phyloP scores from a whole-genome alignment of 2,113 vertebrate species.

The Microcebus murinus region DNA sequence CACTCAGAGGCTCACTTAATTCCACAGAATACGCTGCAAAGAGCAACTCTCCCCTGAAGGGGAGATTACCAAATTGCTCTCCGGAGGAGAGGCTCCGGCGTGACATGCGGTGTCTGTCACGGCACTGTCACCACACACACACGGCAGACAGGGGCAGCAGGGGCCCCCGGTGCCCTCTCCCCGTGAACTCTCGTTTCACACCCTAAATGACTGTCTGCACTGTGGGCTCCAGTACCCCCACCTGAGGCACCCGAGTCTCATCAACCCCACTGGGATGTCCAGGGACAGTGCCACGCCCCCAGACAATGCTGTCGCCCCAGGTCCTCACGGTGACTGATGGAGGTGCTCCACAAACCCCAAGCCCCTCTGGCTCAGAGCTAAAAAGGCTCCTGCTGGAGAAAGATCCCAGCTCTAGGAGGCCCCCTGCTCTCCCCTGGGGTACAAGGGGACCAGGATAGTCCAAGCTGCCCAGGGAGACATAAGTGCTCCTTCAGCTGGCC shows the following conservation, averaged over 20 bases:
- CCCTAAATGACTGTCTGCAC: background rate
- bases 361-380: background rate
- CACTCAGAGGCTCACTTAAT: background rate
- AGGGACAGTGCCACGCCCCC: background rate
- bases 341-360: background rate
- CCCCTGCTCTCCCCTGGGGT: background rate
- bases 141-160: accelerated
- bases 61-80: background rate
- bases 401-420: background rate
- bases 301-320: background rate
- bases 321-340: background rate
- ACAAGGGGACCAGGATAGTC: background rate
- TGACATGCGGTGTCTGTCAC: accelerated
- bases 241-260: background rate
- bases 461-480: background rate
- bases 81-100: accelerated
- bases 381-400: background rate
- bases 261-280: too few species aligned
- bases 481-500: background rate
- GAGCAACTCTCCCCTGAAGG: background rate
- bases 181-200: accelerated
- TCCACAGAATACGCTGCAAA: background rate
- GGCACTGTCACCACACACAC: accelerated
- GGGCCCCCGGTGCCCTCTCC: accelerated
- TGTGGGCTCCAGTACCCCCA: background rate